Percentiles rank a stretch among this genome's conserved stretches.
Evolutionary conservation across 64 coral and sea anemone species (phyloP).

Genomic region (Dendrophyllia cribrosa): DNA sequence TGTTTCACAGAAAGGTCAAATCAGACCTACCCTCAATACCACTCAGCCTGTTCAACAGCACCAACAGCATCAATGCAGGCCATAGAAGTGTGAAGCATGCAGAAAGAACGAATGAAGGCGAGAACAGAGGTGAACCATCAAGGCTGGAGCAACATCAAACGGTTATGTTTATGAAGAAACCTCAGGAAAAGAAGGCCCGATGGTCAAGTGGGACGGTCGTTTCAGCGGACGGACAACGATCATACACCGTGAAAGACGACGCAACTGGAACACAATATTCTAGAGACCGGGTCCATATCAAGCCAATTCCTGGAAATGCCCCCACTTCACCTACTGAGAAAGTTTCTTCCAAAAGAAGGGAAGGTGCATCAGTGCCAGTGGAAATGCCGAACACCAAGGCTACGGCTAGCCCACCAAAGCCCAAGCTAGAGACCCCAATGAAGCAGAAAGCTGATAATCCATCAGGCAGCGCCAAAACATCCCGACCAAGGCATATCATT

Average conservation of each 20-base stretch:
- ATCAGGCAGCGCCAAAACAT: constrained; percentile 79
- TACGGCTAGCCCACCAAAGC: constrained; percentile 57
- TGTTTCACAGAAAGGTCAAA: too few relatives aligned
- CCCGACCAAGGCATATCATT: too few relatives aligned
- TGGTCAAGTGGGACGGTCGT: too few relatives aligned
- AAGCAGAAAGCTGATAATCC: constrained; percentile 78
- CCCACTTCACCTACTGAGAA: too few relatives aligned
- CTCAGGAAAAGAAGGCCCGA: too few relatives aligned
- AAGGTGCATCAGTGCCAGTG: constrained; percentile 83
- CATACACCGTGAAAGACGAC: too few relatives aligned
- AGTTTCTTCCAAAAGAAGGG: constrained; percentile 81
- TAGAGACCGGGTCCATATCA: too few relatives aligned
- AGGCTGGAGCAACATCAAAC: constrained; percentile 74
- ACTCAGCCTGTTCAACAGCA: constrained; percentile 83
- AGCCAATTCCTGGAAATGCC: too few relatives aligned
- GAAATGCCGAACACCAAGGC: constrained; percentile 78
- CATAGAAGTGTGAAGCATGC: constrained; percentile 83
- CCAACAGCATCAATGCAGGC: constrained; percentile 84
- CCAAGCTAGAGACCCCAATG: constrained; percentile 40
- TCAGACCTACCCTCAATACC: constrained; percentile 37
- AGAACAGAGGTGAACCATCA: constrained; percentile 84
- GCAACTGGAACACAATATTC: too few relatives aligned
- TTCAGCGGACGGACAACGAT: too few relatives aligned
- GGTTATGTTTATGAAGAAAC: too few relatives aligned
- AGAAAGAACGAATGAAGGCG: constrained; percentile 78